phyloP scores from a whole-genome alignment of 1,140 invertebrate genomes.

The Heliconius congener region DNA sequence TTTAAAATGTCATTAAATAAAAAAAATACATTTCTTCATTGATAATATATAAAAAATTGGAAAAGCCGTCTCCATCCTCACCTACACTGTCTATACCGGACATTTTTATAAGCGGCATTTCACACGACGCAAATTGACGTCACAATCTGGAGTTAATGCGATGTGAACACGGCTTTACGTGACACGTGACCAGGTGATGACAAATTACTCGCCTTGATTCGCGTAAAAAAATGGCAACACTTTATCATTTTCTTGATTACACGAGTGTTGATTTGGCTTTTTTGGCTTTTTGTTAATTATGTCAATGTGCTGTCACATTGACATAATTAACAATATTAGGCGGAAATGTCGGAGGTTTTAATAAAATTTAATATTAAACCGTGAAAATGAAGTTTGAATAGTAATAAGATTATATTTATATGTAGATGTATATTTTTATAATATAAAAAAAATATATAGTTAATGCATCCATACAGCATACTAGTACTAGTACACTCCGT shows the following conservation, averaged over 20 bases:
- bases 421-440: no score
- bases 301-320: neutral
- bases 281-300: neutral
- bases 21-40: neutral
- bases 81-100: slow-evolving; percentile 20
- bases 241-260: slow-evolving; percentile 1
- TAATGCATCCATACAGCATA: no score
- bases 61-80: slow-evolving; percentile 22
- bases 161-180: slow-evolving; percentile 17
- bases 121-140: slow-evolving; percentile 20
- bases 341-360: neutral
- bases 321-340: neutral
- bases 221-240: slow-evolving; percentile 5
- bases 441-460: no score
- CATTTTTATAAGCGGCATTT: slow-evolving; percentile 29
- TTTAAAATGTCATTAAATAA: neutral
- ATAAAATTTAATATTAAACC: no score
- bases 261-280: neutral
- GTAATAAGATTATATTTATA: no score
- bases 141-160: slow-evolving; percentile 30
- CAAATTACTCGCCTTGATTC: slow-evolving; percentile 7
- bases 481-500: no score
- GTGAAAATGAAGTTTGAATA: no score
- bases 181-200: slow-evolving; percentile 20
- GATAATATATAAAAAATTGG: neutral